Evolutionary conservation across 1,140 invertebrate genomes (phyloP).

Genomic region (Pseudomyrmex dendroicus): DNA sequence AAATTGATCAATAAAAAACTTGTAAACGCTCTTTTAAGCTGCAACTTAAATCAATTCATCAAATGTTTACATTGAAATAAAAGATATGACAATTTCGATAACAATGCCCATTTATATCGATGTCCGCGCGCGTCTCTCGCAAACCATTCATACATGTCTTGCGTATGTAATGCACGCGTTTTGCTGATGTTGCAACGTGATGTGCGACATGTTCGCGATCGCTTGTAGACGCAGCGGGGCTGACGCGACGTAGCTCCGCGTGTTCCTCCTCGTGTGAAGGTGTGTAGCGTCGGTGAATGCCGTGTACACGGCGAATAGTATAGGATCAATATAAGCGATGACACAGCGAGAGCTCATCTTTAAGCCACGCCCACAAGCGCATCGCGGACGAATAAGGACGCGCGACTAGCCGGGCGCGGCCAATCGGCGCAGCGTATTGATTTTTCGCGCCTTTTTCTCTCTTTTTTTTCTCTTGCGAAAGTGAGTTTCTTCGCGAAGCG

Average conservation of each 20-base stretch:
- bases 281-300: constrained; percentile 52
- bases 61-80: too few species aligned
- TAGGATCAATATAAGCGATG: constrained; percentile 85
- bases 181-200: constrained; percentile 37
- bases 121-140: background rate
- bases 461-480: constrained; percentile 77
- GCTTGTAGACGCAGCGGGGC: constrained; percentile 48
- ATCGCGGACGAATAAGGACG: constrained; percentile 44
- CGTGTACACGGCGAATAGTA: constrained; percentile 64
- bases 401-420: constrained; percentile 59
- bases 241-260: constrained; percentile 52
- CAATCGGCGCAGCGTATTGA: constrained; percentile 80
- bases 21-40: too few species aligned
- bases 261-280: constrained; percentile 4
- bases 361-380: constrained; percentile 80
- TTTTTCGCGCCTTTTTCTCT: constrained; percentile 80
- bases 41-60: too few species aligned
- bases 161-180: background rate
- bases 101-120: background rate
- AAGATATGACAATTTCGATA: too few species aligned
- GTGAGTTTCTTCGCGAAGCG: constrained; percentile 82
- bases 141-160: background rate
- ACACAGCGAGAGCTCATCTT: constrained; percentile 85
- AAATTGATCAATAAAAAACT: too few species aligned
- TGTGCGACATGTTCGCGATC: constrained; percentile 47